These are phyloP conservation scores for Ganaspis brasiliensis DNA, from an alignment of 2,888 invertebrate genomes.

Conservation along the genomic window DNA sequence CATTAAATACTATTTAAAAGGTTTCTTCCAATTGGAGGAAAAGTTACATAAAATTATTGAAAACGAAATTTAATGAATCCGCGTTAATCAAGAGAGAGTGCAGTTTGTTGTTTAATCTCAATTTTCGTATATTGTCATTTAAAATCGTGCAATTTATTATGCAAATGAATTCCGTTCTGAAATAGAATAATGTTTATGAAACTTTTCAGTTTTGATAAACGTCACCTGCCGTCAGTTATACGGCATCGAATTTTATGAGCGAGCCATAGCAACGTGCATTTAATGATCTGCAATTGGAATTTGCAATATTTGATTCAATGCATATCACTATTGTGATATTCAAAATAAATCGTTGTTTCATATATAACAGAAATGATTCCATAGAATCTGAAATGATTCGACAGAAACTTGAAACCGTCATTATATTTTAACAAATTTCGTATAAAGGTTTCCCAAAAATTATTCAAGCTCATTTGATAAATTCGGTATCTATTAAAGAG, in stretches of 20 bases:
- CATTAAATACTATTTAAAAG: not conserved
- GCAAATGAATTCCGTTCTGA: not conserved
- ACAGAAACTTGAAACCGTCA: not conserved
- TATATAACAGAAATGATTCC: not conserved
- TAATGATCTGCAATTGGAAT: constrained; percentile 16
- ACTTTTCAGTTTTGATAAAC: constrained; percentile 1
- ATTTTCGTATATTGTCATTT: not conserved
- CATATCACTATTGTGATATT: not conserved
- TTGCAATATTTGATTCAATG: not conserved
- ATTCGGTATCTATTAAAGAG: no score
- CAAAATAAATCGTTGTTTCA: not conserved
- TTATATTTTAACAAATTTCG: not conserved
- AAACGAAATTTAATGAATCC: not conserved
- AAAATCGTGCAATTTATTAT: constrained; percentile 20
- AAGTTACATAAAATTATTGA: not conserved
- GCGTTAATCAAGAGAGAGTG: constrained; percentile 5
- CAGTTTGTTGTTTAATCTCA: constrained; percentile 1
- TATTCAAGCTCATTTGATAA: no score
- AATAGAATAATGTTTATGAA: constrained; percentile 12
- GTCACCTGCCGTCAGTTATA: not conserved
- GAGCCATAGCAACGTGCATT: not conserved
- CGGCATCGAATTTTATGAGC: not conserved
- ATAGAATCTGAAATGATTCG: not conserved
- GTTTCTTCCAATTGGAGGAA: not conserved
- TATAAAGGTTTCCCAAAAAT: no score